Percentiles rank a stretch among this genome's conserved stretches.
Evolutionary conservation across 35 echinoderm and acorn worm genomes (phyloP).

Genomic region (Lytechinus variegatus): DNA sequence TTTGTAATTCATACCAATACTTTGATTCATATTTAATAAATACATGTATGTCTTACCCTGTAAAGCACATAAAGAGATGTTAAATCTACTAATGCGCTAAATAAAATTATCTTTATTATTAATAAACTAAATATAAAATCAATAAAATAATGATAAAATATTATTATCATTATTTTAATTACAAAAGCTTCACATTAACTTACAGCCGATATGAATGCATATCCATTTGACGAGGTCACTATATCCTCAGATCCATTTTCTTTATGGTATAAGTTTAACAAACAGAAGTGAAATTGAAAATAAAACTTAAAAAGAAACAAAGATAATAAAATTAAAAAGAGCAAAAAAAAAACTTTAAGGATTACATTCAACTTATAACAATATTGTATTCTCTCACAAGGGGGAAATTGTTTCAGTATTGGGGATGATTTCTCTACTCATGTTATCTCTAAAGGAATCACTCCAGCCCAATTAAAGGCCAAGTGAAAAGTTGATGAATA

Average conservation of each 20-base stretch:
- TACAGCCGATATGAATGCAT: constrained; percentile 31
- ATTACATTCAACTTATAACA: not conserved
- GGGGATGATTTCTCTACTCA: too few relatives aligned
- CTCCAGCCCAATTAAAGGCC: too few relatives aligned
- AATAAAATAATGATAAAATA: not conserved
- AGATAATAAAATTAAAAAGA: not conserved
- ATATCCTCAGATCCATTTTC: constrained; percentile 29
- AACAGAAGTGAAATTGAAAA: not conserved
- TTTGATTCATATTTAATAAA: too few relatives aligned
- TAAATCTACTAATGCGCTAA: too few relatives aligned
- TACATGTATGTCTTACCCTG: too few relatives aligned
- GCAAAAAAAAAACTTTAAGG: not conserved
- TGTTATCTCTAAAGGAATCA: too few relatives aligned
- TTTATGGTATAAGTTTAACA: not conserved
- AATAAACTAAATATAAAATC: not conserved
- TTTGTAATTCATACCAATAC: too few relatives aligned
- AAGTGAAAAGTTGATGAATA: too few relatives aligned
- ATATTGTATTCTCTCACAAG: not conserved
- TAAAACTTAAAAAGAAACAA: not conserved
- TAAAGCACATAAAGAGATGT: too few relatives aligned
- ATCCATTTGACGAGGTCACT: not conserved
- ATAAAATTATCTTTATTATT: too few relatives aligned
- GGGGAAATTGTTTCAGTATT: too few relatives aligned
- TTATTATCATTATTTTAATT: not conserved
- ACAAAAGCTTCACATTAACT: not conserved